Evolutionary conservation across 1,140 invertebrate species (phyloP).

Genomic region (Pseudoatta argentina): DNA sequence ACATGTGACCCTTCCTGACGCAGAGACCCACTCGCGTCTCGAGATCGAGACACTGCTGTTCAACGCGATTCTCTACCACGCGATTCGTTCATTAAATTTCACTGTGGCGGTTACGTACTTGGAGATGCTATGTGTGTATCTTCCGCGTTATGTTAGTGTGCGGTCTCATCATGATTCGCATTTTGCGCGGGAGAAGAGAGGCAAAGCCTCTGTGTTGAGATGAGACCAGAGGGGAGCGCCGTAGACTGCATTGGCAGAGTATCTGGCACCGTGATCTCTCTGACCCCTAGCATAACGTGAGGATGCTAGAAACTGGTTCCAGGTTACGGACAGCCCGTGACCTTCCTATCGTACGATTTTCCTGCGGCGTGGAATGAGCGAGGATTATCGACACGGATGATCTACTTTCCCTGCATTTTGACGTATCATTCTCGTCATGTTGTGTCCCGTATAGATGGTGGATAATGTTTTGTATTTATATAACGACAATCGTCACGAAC

Average conservation of each 20-base stretch:
- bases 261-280: conserved; percentile 76
- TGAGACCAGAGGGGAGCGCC: conserved; percentile 20
- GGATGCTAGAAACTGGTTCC: conserved; percentile 75
- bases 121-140: neutral
- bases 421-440: neutral
- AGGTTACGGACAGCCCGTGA: conserved; percentile 66
- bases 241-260: conserved; percentile 56
- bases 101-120: conserved; percentile 17
- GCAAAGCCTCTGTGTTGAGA: neutral
- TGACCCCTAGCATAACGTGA: conserved; percentile 70
- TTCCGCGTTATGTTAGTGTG: neutral
- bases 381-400: conserved; percentile 47
- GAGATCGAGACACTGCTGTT: conserved; percentile 60
- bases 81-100: conserved; percentile 67
- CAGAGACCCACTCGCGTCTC: conserved; percentile 84
- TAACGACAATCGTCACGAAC: neutral
- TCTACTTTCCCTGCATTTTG: conserved; percentile 51
- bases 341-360: conserved; percentile 66
- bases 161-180: conserved; percentile 41
- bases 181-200: conserved; percentile 3
- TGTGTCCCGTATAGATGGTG: neutral
- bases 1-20: conserved; percentile 85
- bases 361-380: conserved; percentile 26
- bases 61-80: conserved; percentile 24
- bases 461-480: neutral